Conservation (phyloP, 2,113 vertebrate genomes). For the Scolopax mira region DNA sequence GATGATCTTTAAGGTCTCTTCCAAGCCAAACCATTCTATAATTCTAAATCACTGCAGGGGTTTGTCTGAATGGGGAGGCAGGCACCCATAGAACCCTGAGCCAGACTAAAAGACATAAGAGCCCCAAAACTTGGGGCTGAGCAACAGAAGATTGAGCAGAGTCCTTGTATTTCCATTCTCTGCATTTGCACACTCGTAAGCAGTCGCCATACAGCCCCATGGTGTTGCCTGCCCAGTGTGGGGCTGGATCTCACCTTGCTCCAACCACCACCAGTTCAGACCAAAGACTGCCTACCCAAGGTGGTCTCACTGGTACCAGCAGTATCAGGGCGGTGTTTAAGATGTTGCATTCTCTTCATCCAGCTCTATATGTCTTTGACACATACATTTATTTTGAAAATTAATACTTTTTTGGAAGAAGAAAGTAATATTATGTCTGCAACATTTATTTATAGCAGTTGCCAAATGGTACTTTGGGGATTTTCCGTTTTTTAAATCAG, state of each 20-base stretch:
- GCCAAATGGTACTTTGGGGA: constrained; percentile 4
- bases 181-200: rapidly evolving
- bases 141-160: neutral
- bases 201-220: rapidly evolving
- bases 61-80: neutral
- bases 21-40: no score
- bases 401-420: neutral
- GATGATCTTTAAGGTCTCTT: no score
- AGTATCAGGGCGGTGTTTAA: neutral
- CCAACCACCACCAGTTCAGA: neutral
- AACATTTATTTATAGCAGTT: constrained; percentile 19
- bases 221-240: rapidly evolving
- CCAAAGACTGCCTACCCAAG: rapidly evolving
- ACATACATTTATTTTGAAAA: neutral
- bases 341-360: neutral
- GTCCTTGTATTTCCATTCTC: rapidly evolving
- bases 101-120: neutral
- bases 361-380: neutral
- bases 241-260: neutral
- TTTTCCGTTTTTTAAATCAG: neutral
- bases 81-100: neutral
- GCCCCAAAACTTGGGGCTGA: neutral
- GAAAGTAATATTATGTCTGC: neutral
- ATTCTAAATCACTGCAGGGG: neutral
- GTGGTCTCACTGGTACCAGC: neutral